phyloP scores from a whole-genome alignment of 2,797 vertebrate genomes.

The Choloepus didactylus region DNA sequence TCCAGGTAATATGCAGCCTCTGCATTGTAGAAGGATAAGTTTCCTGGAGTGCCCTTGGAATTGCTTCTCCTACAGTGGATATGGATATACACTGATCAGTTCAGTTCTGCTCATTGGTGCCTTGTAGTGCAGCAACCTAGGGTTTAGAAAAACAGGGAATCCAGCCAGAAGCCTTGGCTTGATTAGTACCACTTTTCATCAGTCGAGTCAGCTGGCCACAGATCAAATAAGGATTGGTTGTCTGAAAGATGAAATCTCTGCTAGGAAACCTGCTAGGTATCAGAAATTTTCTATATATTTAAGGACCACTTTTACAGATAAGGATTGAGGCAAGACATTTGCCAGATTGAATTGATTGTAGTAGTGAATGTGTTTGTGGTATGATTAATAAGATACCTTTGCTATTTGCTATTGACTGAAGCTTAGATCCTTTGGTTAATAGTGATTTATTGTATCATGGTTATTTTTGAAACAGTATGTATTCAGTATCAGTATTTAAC shows the following conservation, averaged over 20 bases:
- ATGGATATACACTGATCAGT: not conserved
- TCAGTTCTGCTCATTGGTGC: not conserved
- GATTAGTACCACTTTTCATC: not conserved
- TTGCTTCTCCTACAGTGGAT: not conserved
- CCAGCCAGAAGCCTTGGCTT: not conserved
- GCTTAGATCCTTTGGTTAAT: slow-evolving; percentile 57
- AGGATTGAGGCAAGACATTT: slow-evolving; percentile 22
- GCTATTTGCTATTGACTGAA: slow-evolving; percentile 54
- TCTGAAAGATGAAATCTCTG: slow-evolving; percentile 40
- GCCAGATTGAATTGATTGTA: slow-evolving; percentile 37
- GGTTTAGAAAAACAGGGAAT: not conserved
- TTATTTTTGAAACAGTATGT: slow-evolving; percentile 55
- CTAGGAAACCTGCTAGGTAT: not conserved
- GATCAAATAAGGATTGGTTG: not conserved
- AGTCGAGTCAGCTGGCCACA: not conserved
- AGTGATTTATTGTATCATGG: slow-evolving; percentile 45
- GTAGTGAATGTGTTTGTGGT: not conserved
- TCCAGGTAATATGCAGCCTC: not conserved
- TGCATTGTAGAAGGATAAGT: slow-evolving; percentile 1
- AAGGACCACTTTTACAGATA: not conserved
- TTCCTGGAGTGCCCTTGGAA: not conserved
- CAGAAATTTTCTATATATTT: slow-evolving; percentile 35
- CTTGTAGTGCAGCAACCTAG: not conserved
- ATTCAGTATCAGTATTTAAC: slow-evolving; percentile 46
- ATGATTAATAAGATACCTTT: not conserved